Base-by-base conservation (phyloP, 2,797 vertebrate species). In the Sphenodon punctatus region DNA sequence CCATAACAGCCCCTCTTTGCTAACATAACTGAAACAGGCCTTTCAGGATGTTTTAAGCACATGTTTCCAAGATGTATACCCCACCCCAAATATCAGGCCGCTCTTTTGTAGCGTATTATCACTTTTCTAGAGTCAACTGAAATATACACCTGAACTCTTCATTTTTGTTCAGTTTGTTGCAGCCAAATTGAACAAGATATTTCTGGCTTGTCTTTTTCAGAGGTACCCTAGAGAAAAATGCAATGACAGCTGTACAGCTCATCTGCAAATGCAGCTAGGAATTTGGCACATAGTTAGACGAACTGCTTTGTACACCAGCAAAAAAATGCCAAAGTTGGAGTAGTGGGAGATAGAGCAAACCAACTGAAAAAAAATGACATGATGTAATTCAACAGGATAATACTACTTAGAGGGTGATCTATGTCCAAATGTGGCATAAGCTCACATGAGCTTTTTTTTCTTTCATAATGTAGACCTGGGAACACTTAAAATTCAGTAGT, bases 211-310 rank as follows among this genome's bases (percentile, higher is more conserved):
- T 59, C 82, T 72, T 48, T 64, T 75, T 90, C 66, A 85, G 67
- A 75, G 51, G 9, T 77, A 71, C 76, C 91, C 89, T 90, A 83
- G 85, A 90, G 92, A 67, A 86, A 90, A 93, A 83, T 45, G 1
- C 17, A 75, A 58, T 92, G 92, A 91, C 92, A 94, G 85, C 74
- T 34, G 68, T 84, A 88, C 78, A 86, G 25, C 75, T 93, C 43
- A 82, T 94, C 78, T 91, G 70, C 88, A 94, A 94, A 85, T 86
- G 89, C 22, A 67, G 66, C 70, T 75, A 82, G 60, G 63, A 78
- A 78, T 88, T 85, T 94, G 90, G 88, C 89, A 92, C 72, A 60
- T 41, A 43, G 67, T 82, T 89, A 87, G 80, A 86, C 73, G 60
- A 82, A 66, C 75, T 76, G 77, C 25, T 80, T 75, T 74, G 78